These are phyloP conservation scores for Chaetodon trifasciatus DNA, from an alignment of 2,797 vertebrate species.

Conservation along the genomic window DNA sequence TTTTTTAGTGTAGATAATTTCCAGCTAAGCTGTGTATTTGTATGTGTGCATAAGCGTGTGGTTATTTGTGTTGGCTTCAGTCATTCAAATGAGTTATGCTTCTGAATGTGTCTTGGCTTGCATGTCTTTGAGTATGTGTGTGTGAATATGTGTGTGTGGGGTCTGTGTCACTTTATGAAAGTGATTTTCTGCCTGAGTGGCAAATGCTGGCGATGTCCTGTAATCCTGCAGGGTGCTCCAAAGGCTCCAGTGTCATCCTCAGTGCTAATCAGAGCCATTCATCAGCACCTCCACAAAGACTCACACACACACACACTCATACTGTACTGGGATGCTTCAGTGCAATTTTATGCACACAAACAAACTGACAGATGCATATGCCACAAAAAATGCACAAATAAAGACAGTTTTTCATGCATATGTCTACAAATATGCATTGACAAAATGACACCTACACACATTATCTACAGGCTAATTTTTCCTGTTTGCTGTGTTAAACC, in stretches of 20 bases:
- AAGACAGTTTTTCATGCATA: background rate
- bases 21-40: background rate
- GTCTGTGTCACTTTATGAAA: slow-evolving; percentile 55
- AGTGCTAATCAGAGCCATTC: slow-evolving; percentile 68
- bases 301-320: background rate
- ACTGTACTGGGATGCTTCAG: background rate
- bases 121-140: background rate
- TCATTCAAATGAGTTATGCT: background rate
- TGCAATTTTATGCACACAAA: background rate
- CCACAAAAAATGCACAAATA: background rate
- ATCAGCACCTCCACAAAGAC: slow-evolving; percentile 49
- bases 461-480: background rate
- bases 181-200: slow-evolving; percentile 70
- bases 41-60: background rate
- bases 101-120: background rate
- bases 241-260: slow-evolving; percentile 49
- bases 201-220: slow-evolving; percentile 49
- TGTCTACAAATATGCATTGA: background rate
- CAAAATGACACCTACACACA: background rate
- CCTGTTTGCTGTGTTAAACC: background rate
- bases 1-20: background rate
- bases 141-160: slow-evolving; percentile 2
- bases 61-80: background rate
- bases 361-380: background rate
- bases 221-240: slow-evolving; percentile 65